These are phyloP conservation scores for Actenoides hombroni DNA, from an alignment of 2,113 vertebrate species.

Conservation along the genomic window DNA sequence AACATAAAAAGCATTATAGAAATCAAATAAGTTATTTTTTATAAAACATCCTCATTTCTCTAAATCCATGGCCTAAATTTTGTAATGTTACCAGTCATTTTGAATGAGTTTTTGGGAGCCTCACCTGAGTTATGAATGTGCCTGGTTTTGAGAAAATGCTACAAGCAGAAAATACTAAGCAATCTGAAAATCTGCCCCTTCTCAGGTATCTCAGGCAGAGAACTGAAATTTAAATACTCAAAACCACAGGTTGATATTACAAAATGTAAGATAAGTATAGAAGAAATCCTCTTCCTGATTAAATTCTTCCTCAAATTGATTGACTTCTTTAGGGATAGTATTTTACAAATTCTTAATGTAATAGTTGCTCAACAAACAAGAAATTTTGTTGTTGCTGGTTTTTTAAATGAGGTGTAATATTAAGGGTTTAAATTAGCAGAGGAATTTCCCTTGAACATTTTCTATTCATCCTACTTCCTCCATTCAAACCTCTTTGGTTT, in stretches of 20 bases:
- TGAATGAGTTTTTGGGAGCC: neutral
- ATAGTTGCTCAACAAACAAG: neutral
- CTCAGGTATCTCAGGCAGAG: neutral
- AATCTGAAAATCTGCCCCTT: neutral
- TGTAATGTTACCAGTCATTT: neutral
- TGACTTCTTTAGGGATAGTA: neutral
- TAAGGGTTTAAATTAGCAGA: neutral
- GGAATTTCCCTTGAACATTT: conserved; percentile 8
- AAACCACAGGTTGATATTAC: neutral
- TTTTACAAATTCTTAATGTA: neutral
- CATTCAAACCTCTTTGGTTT: neutral
- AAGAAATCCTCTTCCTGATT: neutral
- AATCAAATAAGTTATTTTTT: neutral
- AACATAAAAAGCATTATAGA: neutral
- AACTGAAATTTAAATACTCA: neutral
- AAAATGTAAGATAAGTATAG: neutral
- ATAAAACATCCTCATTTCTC: neutral
- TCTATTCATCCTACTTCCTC: neutral
- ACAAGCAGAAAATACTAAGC: neutral
- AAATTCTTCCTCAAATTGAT: neutral
- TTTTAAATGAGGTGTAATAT: neutral
- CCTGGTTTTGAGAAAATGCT: neutral
- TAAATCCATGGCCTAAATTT: neutral
- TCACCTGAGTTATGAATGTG: neutral
- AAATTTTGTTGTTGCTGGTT: neutral